These are phyloP conservation scores for Pelobates fuscus DNA, from an alignment of 2,113 vertebrate genomes.

Conservation along the genomic window DNA sequence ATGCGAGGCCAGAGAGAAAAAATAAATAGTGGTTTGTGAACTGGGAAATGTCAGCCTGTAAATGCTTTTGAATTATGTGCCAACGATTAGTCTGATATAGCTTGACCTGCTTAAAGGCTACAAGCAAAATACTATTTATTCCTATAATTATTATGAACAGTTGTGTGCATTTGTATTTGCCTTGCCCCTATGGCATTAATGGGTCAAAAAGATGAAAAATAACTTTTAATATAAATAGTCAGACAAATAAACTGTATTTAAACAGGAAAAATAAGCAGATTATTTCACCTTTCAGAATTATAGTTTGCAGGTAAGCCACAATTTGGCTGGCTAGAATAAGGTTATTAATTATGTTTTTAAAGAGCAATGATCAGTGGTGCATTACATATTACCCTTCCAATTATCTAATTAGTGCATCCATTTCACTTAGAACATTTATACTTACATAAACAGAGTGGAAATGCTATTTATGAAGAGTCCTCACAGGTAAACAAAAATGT, in stretches of 20 bases:
- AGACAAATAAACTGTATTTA: constrained; percentile 8
- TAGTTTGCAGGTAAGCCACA: not conserved
- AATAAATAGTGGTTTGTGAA: constrained; percentile 66
- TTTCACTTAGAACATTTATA: too few relatives aligned
- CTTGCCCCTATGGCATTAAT: constrained; percentile 19
- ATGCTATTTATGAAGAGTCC: too few relatives aligned
- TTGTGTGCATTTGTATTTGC: constrained; percentile 14
- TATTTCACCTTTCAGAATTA: not conserved
- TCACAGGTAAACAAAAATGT: too few relatives aligned
- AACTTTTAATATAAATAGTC: constrained; percentile 2
- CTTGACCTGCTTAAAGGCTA: constrained; percentile 54
- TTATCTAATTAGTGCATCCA: too few relatives aligned
- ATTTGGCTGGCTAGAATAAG: not conserved
- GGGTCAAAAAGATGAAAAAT: constrained; percentile 28
- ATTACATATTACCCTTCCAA: too few relatives aligned
- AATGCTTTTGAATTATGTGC: constrained; percentile 57
- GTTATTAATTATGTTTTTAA: too few relatives aligned
- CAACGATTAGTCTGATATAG: constrained; percentile 53
- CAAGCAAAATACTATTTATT: constrained; percentile 35
- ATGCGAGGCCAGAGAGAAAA: constrained; percentile 33
- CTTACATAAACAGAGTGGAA: too few relatives aligned
- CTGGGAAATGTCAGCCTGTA: constrained; percentile 64
- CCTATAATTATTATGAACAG: constrained; percentile 31
- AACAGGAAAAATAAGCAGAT: too few relatives aligned
- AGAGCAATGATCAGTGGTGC: too few relatives aligned